A percentile compares a stretch with the other conserved stretches of the same genome.
These are phyloP conservation scores for Cotesia congregata DNA, from an alignment of 2,888 invertebrate genomes.

Conservation along the genomic window DNA sequence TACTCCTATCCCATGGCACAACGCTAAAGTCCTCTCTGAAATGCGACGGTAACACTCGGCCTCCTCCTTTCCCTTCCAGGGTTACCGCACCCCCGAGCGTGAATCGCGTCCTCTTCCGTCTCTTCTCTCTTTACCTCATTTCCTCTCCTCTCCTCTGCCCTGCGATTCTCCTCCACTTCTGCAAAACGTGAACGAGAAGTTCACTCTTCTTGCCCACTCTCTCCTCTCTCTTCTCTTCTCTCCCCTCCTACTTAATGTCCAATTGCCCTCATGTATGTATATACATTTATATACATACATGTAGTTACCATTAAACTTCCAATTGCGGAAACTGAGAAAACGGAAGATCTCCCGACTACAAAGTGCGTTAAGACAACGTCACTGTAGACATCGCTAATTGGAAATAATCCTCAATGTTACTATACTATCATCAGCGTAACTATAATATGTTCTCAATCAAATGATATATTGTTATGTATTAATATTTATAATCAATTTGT, in stretches of 20 bases:
- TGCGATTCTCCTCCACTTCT: slow-evolving; percentile 41
- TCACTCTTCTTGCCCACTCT: slow-evolving; percentile 40
- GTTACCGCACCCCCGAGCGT: slow-evolving; percentile 42
- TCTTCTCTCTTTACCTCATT: slow-evolving; percentile 46
- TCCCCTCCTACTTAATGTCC: slow-evolving; percentile 37
- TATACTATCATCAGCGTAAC: slow-evolving; percentile 9
- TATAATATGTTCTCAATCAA: not conserved
- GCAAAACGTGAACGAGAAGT: slow-evolving; percentile 48
- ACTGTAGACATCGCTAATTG: slow-evolving; percentile 20
- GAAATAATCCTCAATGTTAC: slow-evolving; percentile 1
- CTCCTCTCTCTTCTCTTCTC: slow-evolving; percentile 47
- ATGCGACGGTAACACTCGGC: slow-evolving; percentile 62
- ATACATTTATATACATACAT: slow-evolving; percentile 24
- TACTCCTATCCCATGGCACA: slow-evolving; percentile 48
- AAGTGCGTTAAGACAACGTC: slow-evolving; percentile 11
- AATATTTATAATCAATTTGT: no score
- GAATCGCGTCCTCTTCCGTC: slow-evolving; percentile 35
- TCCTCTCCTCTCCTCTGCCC: slow-evolving; percentile 36
- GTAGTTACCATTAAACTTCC: slow-evolving; percentile 26
- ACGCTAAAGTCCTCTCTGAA: slow-evolving; percentile 65
- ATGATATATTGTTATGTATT: not conserved
- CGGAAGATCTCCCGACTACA: slow-evolving; percentile 8
- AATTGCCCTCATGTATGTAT: slow-evolving; percentile 43
- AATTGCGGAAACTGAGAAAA: slow-evolving; percentile 24
- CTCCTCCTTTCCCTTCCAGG: slow-evolving; percentile 44